Evolutionary conservation across 1,140 invertebrate genomes (phyloP).

Genomic region (Drosophila nasuta): DNA sequence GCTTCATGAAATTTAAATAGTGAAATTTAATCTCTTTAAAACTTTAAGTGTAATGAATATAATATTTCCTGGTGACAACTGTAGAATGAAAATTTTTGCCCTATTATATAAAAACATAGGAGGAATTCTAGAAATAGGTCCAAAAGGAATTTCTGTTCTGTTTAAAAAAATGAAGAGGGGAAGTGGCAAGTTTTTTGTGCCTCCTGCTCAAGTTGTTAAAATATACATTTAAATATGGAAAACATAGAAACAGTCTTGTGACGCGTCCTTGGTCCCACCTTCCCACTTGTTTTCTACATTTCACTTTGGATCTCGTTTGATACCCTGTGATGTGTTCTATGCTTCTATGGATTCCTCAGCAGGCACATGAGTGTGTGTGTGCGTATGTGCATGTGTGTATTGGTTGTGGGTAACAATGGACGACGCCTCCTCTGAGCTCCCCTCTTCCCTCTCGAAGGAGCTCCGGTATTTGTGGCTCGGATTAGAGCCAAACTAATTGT

Average conservation of each 20-base stretch:
- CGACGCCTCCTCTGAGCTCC: slow-evolving; percentile 5
- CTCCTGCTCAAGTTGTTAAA: neutral
- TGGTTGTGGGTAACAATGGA: slow-evolving; percentile 62
- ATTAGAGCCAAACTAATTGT: slow-evolving; percentile 81
- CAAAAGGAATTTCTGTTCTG: slow-evolving; percentile 16
- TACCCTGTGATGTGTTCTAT: slow-evolving; percentile 20
- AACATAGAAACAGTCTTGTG: slow-evolving; percentile 1
- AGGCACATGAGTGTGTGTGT: slow-evolving; percentile 14
- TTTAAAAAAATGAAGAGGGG: neutral
- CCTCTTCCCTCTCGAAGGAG: neutral
- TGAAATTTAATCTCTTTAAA: no score
- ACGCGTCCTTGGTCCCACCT: neutral
- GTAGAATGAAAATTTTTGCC: no score
- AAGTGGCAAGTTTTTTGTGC: neutral
- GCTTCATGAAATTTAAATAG: no score
- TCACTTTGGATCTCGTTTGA: neutral
- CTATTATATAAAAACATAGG: no score
- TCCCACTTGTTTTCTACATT: neutral
- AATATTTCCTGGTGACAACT: no score
- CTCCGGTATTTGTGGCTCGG: slow-evolving; percentile 71
- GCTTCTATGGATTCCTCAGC: slow-evolving; percentile 57
- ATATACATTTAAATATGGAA: slow-evolving; percentile 8
- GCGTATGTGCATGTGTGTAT: slow-evolving; percentile 28
- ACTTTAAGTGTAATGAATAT: no score
- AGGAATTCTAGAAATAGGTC: no score